Conservation (phyloP, 2,888 invertebrate genomes). For the Periphyllus acericola region DNA sequence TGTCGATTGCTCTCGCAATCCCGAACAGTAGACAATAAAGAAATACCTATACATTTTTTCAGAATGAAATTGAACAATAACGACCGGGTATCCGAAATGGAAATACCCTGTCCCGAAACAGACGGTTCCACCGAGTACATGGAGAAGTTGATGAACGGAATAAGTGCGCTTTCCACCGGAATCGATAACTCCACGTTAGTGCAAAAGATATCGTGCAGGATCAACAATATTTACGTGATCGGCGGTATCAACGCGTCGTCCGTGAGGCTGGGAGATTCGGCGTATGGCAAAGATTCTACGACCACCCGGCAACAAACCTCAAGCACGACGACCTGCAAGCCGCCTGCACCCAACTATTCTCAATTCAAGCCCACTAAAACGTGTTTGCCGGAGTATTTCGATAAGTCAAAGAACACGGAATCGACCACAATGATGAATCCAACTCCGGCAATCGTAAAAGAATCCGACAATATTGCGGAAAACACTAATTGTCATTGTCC, state of each 20-base stretch:
- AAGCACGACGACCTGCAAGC: neutral
- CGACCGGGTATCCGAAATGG: neutral
- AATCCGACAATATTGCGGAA: neutral
- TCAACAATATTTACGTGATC: conserved; percentile 4
- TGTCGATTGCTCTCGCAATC: no score
- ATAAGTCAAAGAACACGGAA: neutral
- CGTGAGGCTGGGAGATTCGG: neutral
- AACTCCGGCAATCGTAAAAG: neutral
- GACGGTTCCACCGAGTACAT: neutral
- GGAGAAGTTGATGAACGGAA: neutral
- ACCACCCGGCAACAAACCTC: neutral
- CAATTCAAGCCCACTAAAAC: neutral
- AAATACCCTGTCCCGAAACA: neutral
- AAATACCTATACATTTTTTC: neutral
- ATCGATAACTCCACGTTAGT: neutral
- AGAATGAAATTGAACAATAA: neutral
- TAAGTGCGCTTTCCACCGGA: no score
- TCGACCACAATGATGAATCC: neutral
- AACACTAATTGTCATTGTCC: neutral
- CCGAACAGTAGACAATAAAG: neutral
- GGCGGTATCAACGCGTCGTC: neutral
- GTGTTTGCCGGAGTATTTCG: neutral
- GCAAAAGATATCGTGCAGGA: neutral
- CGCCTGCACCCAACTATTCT: neutral
- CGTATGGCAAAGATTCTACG: neutral